Percentiles rank a stretch among this genome's conserved stretches.
phyloP scores from a whole-genome alignment of 2,888 invertebrate species.

The Pyrochroa serraticornis region DNA sequence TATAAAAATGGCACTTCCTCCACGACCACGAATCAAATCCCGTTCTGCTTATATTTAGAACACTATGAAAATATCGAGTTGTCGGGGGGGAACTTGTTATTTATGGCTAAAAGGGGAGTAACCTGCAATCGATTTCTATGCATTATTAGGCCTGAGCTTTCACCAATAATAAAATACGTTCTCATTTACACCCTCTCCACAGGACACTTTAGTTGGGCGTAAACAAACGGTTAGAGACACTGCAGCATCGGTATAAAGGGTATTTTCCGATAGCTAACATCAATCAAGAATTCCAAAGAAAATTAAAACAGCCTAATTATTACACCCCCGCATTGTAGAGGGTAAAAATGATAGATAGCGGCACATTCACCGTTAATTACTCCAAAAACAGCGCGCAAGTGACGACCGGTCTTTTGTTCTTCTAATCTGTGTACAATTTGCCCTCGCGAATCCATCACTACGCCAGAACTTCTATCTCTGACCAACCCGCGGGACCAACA shows the following conservation, averaged over 20 bases:
- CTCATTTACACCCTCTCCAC: too few relatives aligned
- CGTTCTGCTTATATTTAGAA: conserved; percentile 3
- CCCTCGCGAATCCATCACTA: conserved; percentile 2
- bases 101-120: too few relatives aligned
- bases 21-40: too few relatives aligned
- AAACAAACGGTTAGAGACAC: too few relatives aligned
- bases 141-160: too few relatives aligned
- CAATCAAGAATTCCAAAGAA: conserved; percentile 8
- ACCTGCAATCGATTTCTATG: too few relatives aligned
- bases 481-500: neutral
- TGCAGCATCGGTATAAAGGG: too few relatives aligned
- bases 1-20: conserved; percentile 18
- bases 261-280: neutral
- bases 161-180: too few relatives aligned
- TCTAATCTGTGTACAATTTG: conserved; percentile 29
- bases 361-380: conserved; percentile 37
- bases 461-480: conserved; percentile 6
- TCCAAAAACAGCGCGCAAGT: conserved; percentile 34
- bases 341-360: conserved; percentile 37
- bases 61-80: too few relatives aligned
- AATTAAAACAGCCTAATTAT: conserved; percentile 16
- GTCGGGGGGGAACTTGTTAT: too few relatives aligned
- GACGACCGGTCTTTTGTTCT: conserved; percentile 36
- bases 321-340: conserved; percentile 22
- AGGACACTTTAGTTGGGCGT: too few relatives aligned